Percentiles rank a stretch among this genome's conserved stretches.
These are phyloP conservation scores for Oreochromis grahami DNA, from an alignment of 2,797 vertebrate genomes.

Conservation along the genomic window DNA sequence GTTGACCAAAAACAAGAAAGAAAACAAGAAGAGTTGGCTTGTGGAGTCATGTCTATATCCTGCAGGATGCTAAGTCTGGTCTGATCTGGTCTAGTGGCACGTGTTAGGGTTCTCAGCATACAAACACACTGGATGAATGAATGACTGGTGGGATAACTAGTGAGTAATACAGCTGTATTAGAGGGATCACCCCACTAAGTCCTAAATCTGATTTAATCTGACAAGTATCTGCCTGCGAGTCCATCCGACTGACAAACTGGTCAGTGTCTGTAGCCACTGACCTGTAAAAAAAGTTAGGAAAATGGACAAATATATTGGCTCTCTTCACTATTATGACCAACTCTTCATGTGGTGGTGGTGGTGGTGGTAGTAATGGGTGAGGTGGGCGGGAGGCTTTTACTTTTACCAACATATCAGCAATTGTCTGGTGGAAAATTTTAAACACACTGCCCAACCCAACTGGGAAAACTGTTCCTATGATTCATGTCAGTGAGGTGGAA, in stretches of 20 bases:
- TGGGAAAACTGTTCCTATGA: neutral
- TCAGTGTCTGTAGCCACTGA: neutral
- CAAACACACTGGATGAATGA: neutral
- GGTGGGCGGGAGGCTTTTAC: neutral
- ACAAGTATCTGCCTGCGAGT: neutral
- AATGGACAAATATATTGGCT: no score
- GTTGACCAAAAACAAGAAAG: neutral
- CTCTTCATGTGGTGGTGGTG: neutral
- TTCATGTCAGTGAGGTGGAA: neutral
- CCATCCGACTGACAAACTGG: neutral
- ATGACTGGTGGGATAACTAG: neutral
- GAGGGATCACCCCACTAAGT: neutral
- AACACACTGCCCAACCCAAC: neutral
- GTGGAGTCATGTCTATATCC: neutral
- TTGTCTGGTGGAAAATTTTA: neutral
- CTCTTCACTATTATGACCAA: neutral
- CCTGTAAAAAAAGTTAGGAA: neutral
- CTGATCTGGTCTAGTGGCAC: constrained; percentile 4
- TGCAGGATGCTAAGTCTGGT: neutral
- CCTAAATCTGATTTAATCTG: constrained; percentile 26
- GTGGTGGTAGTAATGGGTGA: neutral
- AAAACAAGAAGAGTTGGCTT: neutral
- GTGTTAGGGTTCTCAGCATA: neutral
- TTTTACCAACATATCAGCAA: neutral
- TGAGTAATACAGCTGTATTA: neutral